These are phyloP conservation scores for Aporophyla lueneburgensis DNA, from an alignment of 2,888 invertebrate species.

Conservation along the genomic window DNA sequence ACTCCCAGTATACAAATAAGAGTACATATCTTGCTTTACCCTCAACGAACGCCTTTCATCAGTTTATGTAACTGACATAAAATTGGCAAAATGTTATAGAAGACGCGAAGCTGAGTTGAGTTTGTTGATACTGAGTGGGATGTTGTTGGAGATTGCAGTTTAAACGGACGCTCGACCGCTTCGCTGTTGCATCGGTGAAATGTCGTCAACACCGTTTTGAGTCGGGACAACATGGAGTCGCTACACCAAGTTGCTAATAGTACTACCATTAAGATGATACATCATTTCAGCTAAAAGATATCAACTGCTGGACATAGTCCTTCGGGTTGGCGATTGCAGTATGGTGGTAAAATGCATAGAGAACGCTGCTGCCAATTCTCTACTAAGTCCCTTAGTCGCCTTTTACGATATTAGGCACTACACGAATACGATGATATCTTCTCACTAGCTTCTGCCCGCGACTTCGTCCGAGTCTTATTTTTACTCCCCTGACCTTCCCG, in stretches of 20 bases:
- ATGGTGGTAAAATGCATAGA: too few relatives aligned
- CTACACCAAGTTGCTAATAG: conserved; percentile 9
- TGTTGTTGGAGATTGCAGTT: conserved; percentile 47
- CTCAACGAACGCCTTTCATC: conserved; percentile 12
- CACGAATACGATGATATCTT: too few relatives aligned
- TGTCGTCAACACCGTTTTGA: conserved; percentile 48
- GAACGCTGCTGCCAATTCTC: too few relatives aligned
- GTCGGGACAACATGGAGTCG: conserved; percentile 26
- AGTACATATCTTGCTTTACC: not conserved
- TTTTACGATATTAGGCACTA: too few relatives aligned
- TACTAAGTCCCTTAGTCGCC: too few relatives aligned
- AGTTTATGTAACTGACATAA: conserved; percentile 38
- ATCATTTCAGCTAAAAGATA: too few relatives aligned
- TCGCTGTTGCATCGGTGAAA: conserved; percentile 29
- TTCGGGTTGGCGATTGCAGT: too few relatives aligned
- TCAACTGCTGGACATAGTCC: too few relatives aligned
- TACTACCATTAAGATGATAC: not conserved
- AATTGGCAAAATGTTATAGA: conserved; percentile 55
- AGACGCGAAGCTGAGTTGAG: conserved; percentile 32
- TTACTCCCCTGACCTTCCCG: too few relatives aligned
- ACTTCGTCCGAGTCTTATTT: too few relatives aligned
- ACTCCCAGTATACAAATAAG: not conserved
- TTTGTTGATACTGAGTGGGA: conserved; percentile 28
- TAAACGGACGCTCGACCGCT: conserved; percentile 28
- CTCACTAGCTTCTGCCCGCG: too few relatives aligned